Conservation (phyloP, 2,113 vertebrate species). For the Phoxinus phoxinus region DNA sequence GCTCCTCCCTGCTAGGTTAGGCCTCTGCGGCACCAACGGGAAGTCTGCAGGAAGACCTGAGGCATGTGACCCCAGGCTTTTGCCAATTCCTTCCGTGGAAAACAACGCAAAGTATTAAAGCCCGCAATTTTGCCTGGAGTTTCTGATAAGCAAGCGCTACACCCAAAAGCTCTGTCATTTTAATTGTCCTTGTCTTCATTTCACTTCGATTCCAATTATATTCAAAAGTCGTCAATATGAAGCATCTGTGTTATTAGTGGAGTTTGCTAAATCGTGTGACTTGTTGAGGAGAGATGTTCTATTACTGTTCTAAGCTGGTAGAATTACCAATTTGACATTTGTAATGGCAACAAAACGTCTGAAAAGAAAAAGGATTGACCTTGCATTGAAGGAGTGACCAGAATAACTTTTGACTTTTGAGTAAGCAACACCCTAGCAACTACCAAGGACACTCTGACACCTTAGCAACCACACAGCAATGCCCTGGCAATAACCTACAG, state of each 20-base stretch:
- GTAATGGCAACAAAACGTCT: background rate
- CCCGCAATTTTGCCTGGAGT: background rate
- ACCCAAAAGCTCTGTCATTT: background rate
- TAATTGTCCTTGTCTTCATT: background rate
- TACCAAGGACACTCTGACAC: background rate
- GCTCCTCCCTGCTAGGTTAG: conserved; percentile 3
- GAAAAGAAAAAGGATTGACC: too few species aligned
- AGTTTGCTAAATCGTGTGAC: background rate
- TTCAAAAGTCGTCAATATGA: background rate
- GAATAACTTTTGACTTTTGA: background rate
- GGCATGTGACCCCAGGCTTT: conserved; percentile 19
- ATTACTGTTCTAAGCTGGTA: background rate
- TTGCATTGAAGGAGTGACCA: too few species aligned
- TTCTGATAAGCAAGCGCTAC: background rate
- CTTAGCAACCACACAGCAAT: background rate
- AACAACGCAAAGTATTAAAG: background rate
- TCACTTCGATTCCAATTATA: background rate
- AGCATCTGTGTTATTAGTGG: background rate
- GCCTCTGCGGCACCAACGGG: conserved; percentile 21
- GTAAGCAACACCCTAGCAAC: background rate
- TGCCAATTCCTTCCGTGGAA: conserved; percentile 46
- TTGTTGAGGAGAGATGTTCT: background rate
- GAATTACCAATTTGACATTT: background rate
- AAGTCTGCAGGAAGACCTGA: conserved; percentile 32
- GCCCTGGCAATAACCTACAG: background rate